These are phyloP conservation scores for Porites divaricata DNA, from an alignment of 92 coral and sea anemone genomes.

Conservation along the genomic window DNA sequence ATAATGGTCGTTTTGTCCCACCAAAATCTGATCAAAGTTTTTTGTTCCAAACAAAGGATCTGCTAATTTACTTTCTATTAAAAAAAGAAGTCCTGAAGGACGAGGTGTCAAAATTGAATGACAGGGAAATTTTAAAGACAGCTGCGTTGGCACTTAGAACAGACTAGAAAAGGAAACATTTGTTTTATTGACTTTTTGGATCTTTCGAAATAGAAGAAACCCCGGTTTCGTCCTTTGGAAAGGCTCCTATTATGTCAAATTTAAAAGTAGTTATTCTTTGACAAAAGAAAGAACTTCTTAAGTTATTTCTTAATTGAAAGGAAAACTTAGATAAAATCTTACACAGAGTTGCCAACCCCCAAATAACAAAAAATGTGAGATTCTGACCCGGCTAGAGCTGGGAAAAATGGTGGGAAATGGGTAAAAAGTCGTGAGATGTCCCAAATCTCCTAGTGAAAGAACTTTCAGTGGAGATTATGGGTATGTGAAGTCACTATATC, in stretches of 20 bases:
- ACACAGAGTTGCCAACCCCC: too few species aligned
- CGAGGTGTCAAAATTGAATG: constrained; percentile 16
- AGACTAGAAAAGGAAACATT: not conserved
- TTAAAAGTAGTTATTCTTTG: not conserved
- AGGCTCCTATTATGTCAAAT: too few species aligned
- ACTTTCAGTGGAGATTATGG: too few species aligned
- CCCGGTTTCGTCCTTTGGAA: too few species aligned
- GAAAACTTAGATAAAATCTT: not conserved
- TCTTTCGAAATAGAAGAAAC: not conserved
- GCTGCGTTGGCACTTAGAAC: not conserved
- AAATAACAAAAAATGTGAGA: too few species aligned
- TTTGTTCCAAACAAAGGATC: constrained; percentile 16
- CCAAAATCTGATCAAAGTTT: not conserved
- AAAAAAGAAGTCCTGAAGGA: not conserved
- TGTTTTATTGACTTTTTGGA: not conserved
- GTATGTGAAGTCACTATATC: too few species aligned
- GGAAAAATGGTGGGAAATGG: too few species aligned
- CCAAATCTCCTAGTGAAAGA: too few species aligned
- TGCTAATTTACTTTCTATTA: constrained; percentile 6
- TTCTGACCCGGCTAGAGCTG: too few species aligned
- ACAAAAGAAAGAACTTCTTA: not conserved
- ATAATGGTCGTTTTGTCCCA: not conserved
- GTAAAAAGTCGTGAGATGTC: too few species aligned
- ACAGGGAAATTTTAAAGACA: not conserved
- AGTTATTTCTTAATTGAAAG: too few species aligned